Conservation (phyloP, 2,113 vertebrate species). For the Calypte anna region DNA sequence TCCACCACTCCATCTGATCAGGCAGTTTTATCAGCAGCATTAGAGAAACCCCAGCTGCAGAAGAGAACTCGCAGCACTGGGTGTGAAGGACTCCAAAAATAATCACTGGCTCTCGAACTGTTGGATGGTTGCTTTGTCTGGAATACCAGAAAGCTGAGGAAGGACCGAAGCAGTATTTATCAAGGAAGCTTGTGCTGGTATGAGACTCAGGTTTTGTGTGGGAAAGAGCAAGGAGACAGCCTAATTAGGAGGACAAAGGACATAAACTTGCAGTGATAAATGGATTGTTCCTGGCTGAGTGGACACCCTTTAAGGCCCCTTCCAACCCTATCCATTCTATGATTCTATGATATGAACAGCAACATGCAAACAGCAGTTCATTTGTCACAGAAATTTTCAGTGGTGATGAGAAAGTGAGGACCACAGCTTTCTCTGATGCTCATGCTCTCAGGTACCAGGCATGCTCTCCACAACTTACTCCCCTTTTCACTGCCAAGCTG, state of each 20-base stretch:
- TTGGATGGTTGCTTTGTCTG: neutral
- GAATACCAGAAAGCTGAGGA: neutral
- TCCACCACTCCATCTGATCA: neutral
- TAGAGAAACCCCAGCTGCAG: neutral
- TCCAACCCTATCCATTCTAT: too few relatives aligned
- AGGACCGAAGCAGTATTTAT: neutral
- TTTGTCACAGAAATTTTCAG: too few relatives aligned
- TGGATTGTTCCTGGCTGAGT: neutral
- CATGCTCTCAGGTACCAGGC: fast-evolving
- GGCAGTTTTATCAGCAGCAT: neutral
- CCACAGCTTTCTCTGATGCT: neutral
- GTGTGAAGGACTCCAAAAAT: neutral
- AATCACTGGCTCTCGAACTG: neutral
- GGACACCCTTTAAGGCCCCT: neutral
- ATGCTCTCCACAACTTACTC: neutral
- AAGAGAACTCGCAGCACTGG: neutral
- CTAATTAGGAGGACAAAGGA: neutral
- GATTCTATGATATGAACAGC: neutral
- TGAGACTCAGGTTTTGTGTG: neutral
- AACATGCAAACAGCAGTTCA: neutral
- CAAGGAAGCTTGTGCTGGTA: neutral
- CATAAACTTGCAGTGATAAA: neutral
- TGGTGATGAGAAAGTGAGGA: neutral
- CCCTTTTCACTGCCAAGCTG: neutral
- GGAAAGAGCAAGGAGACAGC: neutral